Percentiles rank a stretch among this genome's conserved stretches.
phyloP scores from a whole-genome alignment of 2,888 invertebrate species.

The Drosophila affinis region DNA sequence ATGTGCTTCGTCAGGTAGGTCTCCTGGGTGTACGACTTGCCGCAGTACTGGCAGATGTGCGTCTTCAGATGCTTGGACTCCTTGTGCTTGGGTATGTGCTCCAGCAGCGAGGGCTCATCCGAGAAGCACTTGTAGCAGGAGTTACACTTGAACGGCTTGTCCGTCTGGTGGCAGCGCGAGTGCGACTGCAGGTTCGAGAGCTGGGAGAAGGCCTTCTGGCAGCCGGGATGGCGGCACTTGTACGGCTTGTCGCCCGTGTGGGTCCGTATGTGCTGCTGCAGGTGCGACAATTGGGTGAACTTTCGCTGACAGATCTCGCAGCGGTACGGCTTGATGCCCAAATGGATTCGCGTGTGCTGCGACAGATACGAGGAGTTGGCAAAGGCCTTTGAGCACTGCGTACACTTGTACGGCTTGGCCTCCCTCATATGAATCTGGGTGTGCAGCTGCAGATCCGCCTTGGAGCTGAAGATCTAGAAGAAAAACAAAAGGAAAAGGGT shows the following conservation, averaged over 20 bases:
- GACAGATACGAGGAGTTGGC: conserved; percentile 99
- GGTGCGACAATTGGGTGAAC: conserved; percentile 99
- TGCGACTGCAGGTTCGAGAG: conserved; percentile 99
- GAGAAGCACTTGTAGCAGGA: conserved; percentile 99
- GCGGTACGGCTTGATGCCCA: conserved; percentile 99
- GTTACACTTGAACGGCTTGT: conserved; percentile 99
- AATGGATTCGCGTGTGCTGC: conserved; percentile 99
- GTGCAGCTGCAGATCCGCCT: conserved; percentile 98
- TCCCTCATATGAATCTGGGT: conserved; percentile 99
- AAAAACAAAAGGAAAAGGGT: background rate
- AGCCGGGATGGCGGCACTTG: conserved; percentile 98
- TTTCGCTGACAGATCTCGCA: conserved; percentile 99
- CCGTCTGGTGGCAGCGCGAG: conserved; percentile 99
- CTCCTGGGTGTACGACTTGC: conserved; percentile 99
- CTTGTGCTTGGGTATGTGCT: conserved; percentile 99
- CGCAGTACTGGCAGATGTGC: conserved; percentile 99
- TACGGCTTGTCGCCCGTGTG: conserved; percentile 99
- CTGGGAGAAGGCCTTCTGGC: conserved; percentile 99
- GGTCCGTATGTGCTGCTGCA: conserved; percentile 99
- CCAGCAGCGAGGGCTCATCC: conserved; percentile 97
- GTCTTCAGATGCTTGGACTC: conserved; percentile 99
- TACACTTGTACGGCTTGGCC: conserved; percentile 99
- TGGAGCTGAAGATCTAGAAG: conserved; percentile 97
- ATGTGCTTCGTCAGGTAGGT: conserved; percentile 99
- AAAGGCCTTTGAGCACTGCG: conserved; percentile 99